A percentile compares a stretch with the other conserved stretches of the same genome.
Conservation (phyloP, 2,888 invertebrate genomes). For the Toxonevra muliebris region DNA sequence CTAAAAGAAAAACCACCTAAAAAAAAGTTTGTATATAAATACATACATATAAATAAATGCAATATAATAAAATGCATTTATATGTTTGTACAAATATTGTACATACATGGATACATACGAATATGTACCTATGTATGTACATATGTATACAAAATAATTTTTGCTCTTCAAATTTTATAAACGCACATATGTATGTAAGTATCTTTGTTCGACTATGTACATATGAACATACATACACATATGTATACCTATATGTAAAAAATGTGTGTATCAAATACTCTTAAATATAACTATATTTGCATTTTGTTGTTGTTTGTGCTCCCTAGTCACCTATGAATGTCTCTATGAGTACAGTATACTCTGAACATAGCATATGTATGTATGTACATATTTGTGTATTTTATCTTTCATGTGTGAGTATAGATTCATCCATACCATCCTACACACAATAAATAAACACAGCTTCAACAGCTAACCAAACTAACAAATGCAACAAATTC, state of each 20-base stretch:
- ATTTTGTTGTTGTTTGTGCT: background rate
- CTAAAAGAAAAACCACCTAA: conserved; percentile 10
- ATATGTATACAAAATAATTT: conserved; percentile 6
- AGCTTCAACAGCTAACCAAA: background rate
- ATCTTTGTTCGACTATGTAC: background rate
- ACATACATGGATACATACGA: conserved; percentile 20
- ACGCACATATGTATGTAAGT: conserved; percentile 7
- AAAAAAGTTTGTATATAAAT: conserved; percentile 1
- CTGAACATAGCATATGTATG: background rate
- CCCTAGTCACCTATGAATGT: background rate
- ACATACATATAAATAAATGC: conserved; percentile 18
- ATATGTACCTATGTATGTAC: background rate
- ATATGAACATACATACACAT: background rate
- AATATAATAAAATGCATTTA: background rate
- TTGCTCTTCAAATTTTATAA: conserved; percentile 9
- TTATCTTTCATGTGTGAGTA: no score
- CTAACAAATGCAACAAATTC: background rate
- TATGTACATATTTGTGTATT: conserved; percentile 16
- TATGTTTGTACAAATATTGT: conserved; percentile 15
- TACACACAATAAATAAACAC: background rate
- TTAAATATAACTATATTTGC: background rate
- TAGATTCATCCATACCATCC: no score
- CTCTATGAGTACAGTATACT: background rate
- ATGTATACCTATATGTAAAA: conserved; percentile 7
- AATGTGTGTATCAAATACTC: background rate